Conservation (phyloP, 2,113 vertebrate genomes). For the Xiphorhynchus elegans region DNA sequence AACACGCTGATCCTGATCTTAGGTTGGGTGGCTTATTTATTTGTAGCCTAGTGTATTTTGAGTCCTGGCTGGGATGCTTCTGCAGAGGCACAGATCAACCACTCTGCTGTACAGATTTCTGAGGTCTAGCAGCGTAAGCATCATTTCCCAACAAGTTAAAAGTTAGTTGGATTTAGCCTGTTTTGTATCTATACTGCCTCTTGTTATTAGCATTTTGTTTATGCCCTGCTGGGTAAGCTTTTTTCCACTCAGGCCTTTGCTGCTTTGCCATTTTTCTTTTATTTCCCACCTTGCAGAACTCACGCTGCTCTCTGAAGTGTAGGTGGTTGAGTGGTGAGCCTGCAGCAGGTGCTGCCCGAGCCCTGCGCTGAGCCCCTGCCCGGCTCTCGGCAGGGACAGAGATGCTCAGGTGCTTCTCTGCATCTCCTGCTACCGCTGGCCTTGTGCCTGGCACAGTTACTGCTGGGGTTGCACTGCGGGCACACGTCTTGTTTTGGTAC, state of each 20-base stretch:
- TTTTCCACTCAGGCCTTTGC: not conserved
- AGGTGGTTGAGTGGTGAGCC: rapidly evolving
- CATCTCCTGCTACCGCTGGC: rapidly evolving
- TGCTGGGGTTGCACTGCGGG: rapidly evolving
- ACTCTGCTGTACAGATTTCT: not conserved
- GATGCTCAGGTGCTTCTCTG: rapidly evolving
- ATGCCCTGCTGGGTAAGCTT: not conserved
- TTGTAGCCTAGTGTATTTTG: rapidly evolving
- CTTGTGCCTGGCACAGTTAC: rapidly evolving
- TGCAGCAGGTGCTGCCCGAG: not conserved
- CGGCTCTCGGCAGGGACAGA: not conserved
- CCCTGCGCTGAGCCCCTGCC: not conserved
- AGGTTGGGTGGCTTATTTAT: not conserved
- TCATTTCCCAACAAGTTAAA: not conserved
- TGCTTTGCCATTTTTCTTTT: not conserved
- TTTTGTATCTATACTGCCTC: not conserved
- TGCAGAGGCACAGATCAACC: not conserved
- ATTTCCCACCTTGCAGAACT: not conserved
- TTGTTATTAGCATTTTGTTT: not conserved
- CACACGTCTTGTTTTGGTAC: rapidly evolving
- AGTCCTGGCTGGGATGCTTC: not conserved
- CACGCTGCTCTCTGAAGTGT: rapidly evolving
- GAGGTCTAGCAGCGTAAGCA: not conserved
- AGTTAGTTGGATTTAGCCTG: not conserved
- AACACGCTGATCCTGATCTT: not conserved